Evolutionary conservation across 2,888 invertebrate genomes (phyloP).

Genomic region (Trilocha varians): DNA sequence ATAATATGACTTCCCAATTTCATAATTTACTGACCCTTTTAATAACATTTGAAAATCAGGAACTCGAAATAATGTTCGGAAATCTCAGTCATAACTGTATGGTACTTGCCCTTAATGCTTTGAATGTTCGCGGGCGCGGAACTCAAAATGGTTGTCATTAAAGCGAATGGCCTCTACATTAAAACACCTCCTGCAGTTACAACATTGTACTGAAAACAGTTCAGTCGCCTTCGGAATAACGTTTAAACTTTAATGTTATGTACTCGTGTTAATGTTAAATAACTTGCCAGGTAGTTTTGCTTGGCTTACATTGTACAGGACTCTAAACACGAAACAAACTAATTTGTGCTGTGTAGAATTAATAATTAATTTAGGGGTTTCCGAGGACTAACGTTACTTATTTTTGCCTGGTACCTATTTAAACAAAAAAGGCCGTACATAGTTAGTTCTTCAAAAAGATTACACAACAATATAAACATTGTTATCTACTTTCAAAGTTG

Average conservation of each 20-base stretch:
- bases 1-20: too few relatives aligned
- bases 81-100: slow-evolving; percentile 25
- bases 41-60: background rate
- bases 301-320: background rate
- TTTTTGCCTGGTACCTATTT: too few relatives aligned
- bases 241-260: slow-evolving; percentile 1
- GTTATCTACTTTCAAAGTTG: too few relatives aligned
- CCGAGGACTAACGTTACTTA: too few relatives aligned
- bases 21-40: background rate
- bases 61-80: slow-evolving; percentile 6
- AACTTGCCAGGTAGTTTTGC: background rate
- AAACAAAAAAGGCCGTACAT: too few relatives aligned
- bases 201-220: slow-evolving; percentile 13
- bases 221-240: slow-evolving; percentile 6
- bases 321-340: too few relatives aligned
- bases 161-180: slow-evolving; percentile 34
- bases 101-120: slow-evolving; percentile 26
- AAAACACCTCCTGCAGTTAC: slow-evolving; percentile 24
- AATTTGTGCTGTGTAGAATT: too few relatives aligned
- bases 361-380: too few relatives aligned
- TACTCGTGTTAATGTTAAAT: background rate
- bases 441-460: too few relatives aligned
- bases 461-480: too few relatives aligned
- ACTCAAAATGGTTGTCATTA: slow-evolving; percentile 36
- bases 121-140: slow-evolving; percentile 29